Conservation (phyloP, 2,113 vertebrate genomes). For the Saimiri boliviensis region DNA sequence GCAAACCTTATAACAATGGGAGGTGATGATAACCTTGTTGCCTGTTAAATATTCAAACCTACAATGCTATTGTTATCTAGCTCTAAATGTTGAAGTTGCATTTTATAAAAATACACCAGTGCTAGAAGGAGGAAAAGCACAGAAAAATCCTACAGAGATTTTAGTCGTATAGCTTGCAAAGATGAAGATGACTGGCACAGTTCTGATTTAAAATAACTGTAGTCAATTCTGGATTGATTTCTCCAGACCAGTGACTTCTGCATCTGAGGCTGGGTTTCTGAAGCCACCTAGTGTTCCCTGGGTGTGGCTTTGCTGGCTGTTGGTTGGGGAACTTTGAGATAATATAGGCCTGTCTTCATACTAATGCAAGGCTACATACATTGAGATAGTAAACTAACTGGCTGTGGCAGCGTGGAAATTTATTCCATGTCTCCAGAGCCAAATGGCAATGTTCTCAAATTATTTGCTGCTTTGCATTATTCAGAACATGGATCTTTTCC, state of each 20-base stretch:
- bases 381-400: constrained; percentile 64
- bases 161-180: not conserved
- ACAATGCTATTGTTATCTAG: constrained; percentile 57
- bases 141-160: not conserved
- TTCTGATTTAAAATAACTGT: not conserved
- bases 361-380: not conserved
- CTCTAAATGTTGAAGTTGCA: constrained; percentile 59
- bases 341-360: not conserved
- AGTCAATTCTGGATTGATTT: not conserved
- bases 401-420: constrained; percentile 63
- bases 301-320: not conserved
- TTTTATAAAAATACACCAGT: constrained; percentile 46
- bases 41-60: constrained; percentile 63
- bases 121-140: not conserved
- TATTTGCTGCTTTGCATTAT: constrained; percentile 71
- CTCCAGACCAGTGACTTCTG: not conserved
- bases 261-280: constrained; percentile 1
- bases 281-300: not conserved
- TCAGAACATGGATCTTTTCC: constrained; percentile 61
- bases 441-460: constrained; percentile 72
- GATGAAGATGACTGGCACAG: not conserved
- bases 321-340: not conserved
- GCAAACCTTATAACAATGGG: constrained; percentile 44
- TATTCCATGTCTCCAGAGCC: constrained; percentile 63
- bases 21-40: constrained; percentile 14